Evolutionary conservation across 1,140 invertebrate species (phyloP).

Genomic region (Brachionus koreanus): DNA sequence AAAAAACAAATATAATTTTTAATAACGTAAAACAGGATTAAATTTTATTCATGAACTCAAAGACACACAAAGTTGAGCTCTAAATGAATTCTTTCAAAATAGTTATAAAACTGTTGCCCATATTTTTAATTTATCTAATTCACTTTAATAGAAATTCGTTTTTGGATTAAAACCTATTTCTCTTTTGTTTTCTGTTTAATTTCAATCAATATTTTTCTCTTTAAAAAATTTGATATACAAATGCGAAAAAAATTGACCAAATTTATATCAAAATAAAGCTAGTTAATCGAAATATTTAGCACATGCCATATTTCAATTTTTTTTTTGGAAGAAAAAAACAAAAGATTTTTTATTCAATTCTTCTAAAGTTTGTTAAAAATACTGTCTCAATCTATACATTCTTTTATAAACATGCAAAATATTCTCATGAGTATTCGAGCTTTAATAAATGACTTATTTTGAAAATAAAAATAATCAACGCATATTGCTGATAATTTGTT

Average conservation of each 20-base stretch:
- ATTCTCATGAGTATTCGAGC: neutral
- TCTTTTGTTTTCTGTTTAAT: constrained; percentile 15
- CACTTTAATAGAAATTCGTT: neutral
- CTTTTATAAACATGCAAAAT: neutral
- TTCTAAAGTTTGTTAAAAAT: neutral
- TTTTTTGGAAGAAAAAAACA: neutral
- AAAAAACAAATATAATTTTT: too few relatives aligned
- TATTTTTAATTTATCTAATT: neutral
- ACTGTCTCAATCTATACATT: neutral
- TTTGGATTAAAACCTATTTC: neutral
- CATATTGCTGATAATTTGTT: neutral
- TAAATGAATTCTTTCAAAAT: neutral
- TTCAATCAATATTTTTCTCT: constrained; percentile 17
- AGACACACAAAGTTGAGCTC: neutral
- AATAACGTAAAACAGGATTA: too few relatives aligned
- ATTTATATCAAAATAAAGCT: neutral
- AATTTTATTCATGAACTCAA: too few relatives aligned
- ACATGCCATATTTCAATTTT: constrained; percentile 36
- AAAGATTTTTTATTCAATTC: neutral
- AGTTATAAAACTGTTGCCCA: neutral
- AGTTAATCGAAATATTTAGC: constrained; percentile 2
- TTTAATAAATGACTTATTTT: neutral
- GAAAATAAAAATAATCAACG: neutral
- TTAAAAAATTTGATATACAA: neutral
- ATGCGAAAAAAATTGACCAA: neutral